A percentile compares a stretch with the other conserved stretches of the same genome.
phyloP scores from a whole-genome alignment of 2,888 invertebrate species.

The Electrophaes corylata region DNA sequence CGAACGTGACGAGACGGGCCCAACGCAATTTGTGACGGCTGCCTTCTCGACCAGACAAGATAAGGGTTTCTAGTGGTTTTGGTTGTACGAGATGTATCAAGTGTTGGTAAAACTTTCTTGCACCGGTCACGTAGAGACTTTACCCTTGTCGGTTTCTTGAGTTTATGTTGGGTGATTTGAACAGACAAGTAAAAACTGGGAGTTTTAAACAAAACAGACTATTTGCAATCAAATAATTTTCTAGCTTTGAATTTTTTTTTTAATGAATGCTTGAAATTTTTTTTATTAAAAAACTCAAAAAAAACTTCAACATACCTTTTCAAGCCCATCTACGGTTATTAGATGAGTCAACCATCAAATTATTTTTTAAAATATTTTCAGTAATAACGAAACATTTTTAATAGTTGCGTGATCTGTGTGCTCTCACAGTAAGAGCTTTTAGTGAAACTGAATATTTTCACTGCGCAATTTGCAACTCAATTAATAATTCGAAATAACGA shows the following conservation, averaged over 20 bases:
- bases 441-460: neutral
- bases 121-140: constrained; percentile 17
- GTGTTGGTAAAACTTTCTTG: constrained; percentile 17
- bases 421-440: neutral
- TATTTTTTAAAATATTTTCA: neutral
- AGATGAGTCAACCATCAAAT: too few relatives aligned
- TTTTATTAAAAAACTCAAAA: too few relatives aligned
- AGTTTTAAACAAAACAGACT: neutral
- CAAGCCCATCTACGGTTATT: neutral
- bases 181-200: neutral
- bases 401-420: neutral
- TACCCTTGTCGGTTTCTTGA: constrained; percentile 20
- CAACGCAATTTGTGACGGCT: constrained; percentile 38
- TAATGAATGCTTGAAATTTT: too few relatives aligned
- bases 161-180: constrained; percentile 14
- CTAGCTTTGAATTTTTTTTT: too few relatives aligned
- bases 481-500: neutral
- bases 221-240: neutral
- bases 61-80: constrained; percentile 33
- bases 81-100: constrained; percentile 14
- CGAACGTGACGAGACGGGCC: constrained; percentile 34
- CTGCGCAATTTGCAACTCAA: neutral
- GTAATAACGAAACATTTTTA: neutral
- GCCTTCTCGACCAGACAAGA: constrained; percentile 31
- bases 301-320: neutral